A percentile compares a stretch with the other conserved stretches of the same genome.
Conservation (phyloP, 2,888 invertebrate genomes). For the Pachliopta kotzebuea region DNA sequence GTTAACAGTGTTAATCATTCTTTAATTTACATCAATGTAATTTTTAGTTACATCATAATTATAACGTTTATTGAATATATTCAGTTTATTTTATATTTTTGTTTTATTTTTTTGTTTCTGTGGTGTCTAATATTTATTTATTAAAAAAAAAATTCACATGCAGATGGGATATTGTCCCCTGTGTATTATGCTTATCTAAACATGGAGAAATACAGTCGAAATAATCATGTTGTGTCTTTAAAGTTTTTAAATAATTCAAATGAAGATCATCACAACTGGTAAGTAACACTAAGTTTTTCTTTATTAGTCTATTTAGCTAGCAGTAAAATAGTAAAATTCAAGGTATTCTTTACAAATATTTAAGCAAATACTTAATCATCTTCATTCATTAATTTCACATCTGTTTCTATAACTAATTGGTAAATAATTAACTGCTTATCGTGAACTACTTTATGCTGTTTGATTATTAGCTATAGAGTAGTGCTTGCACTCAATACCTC, state of each 20-base stretch:
- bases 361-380: not conserved
- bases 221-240: not conserved
- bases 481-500: not conserved
- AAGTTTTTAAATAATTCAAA: not conserved
- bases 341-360: not conserved
- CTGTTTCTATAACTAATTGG: not conserved
- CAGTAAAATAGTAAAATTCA: not conserved
- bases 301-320: not conserved
- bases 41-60: constrained; percentile 71
- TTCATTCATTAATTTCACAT: not conserved
- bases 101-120: constrained; percentile 73
- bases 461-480: not conserved
- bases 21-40: constrained; percentile 44
- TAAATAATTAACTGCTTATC: not conserved
- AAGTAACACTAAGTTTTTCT: constrained; percentile 1
- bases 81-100: constrained; percentile 77
- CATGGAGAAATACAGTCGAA: not conserved
- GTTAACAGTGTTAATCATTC: constrained; percentile 56
- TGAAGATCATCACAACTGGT: constrained; percentile 1
- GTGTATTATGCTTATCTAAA: not conserved
- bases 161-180: not conserved
- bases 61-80: constrained; percentile 76
- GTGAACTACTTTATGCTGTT: not conserved
- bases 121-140: constrained; percentile 42
- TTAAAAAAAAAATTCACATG: constrained; percentile 12